phyloP scores from a whole-genome alignment of 2,113 vertebrate genomes.

The Cavia porcellus region DNA sequence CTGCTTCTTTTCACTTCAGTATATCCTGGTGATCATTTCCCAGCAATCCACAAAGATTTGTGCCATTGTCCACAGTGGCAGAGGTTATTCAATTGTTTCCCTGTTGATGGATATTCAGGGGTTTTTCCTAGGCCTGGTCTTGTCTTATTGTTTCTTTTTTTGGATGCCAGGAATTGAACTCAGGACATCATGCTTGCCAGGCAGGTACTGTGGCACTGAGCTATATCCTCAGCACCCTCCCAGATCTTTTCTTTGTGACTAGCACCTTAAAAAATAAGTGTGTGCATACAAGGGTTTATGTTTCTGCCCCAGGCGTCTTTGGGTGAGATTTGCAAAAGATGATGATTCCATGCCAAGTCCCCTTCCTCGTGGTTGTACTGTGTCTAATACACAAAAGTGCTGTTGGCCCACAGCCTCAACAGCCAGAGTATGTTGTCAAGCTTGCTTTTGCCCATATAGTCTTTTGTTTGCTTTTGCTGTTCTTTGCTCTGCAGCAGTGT shows the following conservation, averaged over 20 bases:
- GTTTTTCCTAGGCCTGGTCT: neutral
- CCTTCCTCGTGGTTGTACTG: neutral
- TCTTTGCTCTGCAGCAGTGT: neutral
- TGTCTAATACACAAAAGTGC: neutral
- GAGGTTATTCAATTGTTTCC: neutral
- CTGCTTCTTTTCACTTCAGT: neutral
- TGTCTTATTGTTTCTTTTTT: too few species aligned
- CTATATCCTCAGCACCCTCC: neutral
- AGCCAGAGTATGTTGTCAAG: neutral
- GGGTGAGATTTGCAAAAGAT: neutral
- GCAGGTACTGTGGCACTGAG: too few species aligned
- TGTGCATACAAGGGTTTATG: neutral
- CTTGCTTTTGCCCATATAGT: neutral
- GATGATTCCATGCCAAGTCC: neutral
- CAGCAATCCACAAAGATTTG: neutral
- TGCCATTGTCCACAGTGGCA: neutral
- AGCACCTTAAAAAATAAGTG: neutral
- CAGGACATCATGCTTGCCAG: too few species aligned
- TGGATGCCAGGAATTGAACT: too few species aligned
- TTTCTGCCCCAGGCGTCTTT: neutral
- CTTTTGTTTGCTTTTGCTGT: slow-evolving; percentile 12
- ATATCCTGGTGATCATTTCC: neutral
- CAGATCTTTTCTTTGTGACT: neutral
- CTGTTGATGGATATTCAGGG: neutral
- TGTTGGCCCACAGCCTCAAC: neutral